Evolutionary conservation across 2,797 vertebrate genomes (phyloP), one percentile per base, ranked within the genome.

Genomic region (Diplodus puntazzo): DNA sequence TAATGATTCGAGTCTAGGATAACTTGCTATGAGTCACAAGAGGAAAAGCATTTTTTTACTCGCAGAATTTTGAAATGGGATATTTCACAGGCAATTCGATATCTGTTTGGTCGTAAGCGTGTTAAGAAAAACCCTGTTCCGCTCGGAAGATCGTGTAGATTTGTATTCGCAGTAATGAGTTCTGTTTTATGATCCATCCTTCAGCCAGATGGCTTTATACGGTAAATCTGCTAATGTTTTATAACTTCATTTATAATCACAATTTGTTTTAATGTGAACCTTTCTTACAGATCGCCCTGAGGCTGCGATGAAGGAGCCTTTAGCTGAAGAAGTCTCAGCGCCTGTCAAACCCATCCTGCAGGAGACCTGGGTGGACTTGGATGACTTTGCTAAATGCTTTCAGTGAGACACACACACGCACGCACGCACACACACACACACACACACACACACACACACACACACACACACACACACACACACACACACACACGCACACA

Each of bases 301-400:
- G 48, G 73, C 54, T 17, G 68, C 68, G 45, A 23, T 67, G 52
- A 89, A 89, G 54, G 21, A 75, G 6, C 52, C 60, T 39, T 87
- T 14, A 13, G 64, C 64, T 16, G 52, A 65, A 9, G 77, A 23
- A 25, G 0, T 42, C 0, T 71, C 57, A 25, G 10, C 21, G 63
- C 20, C 83, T 64, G 79, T 92, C 1, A 93, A 80, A 73, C 55
- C 83, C 0, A 16, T 87, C 69, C 90, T 95, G 59, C 94, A 87
- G 82, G 93, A 96, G 91, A 95, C 94, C 30, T 99, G 98, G 98
- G 85, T 99, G 75, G 95, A 96, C 75, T 92, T 96, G 84, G 93
- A 97, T 62, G 96, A 98, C 87, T 98, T 99, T 86, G 93, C 92
- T 79, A 89, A 95, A 80, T 97, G 97, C 89, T 99, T 99, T 90